Evolutionary conservation across 1,140 invertebrate species (phyloP).

Genomic region (Heliconius hermathena): DNA sequence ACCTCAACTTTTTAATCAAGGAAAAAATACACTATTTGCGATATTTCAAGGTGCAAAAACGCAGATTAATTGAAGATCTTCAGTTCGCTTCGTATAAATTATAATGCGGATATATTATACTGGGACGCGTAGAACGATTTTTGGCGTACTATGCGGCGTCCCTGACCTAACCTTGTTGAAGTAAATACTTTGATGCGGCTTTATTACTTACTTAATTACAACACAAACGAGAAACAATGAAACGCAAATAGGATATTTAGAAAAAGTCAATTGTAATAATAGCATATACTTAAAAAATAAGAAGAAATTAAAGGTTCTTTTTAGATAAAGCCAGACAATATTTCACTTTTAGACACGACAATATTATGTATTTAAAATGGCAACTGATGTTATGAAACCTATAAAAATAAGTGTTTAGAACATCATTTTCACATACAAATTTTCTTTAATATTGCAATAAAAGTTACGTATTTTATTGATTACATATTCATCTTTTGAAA

Average conservation of each 20-base stretch:
- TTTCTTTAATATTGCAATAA: background rate
- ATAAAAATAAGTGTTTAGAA: background rate
- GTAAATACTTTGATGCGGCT: conserved; percentile 15
- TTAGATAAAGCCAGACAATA: too few species aligned
- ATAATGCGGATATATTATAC: conserved; percentile 23
- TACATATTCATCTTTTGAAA: background rate
- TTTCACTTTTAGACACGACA: too few species aligned
- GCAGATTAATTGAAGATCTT: background rate
- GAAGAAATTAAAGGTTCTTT: too few species aligned
- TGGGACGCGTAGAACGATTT: conserved; percentile 10
- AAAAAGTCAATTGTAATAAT: background rate
- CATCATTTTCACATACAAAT: background rate
- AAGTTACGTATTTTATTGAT: background rate
- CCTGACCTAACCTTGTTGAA: conserved; percentile 27
- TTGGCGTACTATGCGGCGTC: conserved; percentile 31
- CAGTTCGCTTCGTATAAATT: conserved; percentile 14
- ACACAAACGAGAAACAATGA: background rate
- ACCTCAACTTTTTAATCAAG: background rate
- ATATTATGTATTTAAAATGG: background rate
- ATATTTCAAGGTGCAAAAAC: background rate
- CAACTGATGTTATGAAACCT: background rate
- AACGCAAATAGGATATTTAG: background rate
- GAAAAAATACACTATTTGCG: background rate
- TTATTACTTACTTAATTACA: conserved; percentile 9
- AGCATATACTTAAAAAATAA: too few species aligned